Conservation (phyloP, 2,113 vertebrate species). For the Apteryx mantelli region DNA sequence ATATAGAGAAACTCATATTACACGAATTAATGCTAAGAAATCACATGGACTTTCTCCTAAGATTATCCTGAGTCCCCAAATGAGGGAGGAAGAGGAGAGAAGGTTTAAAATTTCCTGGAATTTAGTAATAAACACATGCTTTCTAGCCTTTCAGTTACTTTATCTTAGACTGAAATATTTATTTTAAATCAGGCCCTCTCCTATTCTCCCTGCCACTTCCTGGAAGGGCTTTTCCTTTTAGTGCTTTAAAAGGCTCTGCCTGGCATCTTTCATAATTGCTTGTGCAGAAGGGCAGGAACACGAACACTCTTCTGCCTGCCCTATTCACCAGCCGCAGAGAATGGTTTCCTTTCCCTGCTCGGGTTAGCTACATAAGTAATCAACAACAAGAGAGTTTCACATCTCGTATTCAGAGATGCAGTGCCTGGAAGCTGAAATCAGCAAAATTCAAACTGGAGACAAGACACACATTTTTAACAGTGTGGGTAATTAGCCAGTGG, state of each 20-base stretch:
- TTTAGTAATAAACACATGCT: neutral
- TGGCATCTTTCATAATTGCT: neutral
- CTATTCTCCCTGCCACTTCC: neutral
- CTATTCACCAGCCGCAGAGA: neutral
- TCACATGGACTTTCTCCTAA: neutral
- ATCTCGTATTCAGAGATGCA: neutral
- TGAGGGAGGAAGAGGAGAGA: neutral
- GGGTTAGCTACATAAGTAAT: neutral
- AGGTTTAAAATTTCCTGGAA: neutral
- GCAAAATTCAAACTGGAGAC: constrained; percentile 36
- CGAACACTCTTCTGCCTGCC: neutral
- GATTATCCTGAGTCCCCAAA: neutral
- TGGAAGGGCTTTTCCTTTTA: neutral
- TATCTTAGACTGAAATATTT: neutral
- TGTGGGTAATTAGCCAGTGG: neutral
- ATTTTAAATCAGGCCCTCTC: neutral
- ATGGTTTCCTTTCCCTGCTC: neutral
- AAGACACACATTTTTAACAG: constrained; percentile 21
- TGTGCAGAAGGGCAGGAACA: neutral
- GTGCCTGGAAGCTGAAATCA: constrained; percentile 25
- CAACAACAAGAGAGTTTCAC: neutral
- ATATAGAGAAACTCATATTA: neutral
- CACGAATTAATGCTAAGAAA: neutral
- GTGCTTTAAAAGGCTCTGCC: neutral
- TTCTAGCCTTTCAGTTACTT: neutral